Conservation (phyloP, 1,140 invertebrate genomes). For the Helicoverpa zea region DNA sequence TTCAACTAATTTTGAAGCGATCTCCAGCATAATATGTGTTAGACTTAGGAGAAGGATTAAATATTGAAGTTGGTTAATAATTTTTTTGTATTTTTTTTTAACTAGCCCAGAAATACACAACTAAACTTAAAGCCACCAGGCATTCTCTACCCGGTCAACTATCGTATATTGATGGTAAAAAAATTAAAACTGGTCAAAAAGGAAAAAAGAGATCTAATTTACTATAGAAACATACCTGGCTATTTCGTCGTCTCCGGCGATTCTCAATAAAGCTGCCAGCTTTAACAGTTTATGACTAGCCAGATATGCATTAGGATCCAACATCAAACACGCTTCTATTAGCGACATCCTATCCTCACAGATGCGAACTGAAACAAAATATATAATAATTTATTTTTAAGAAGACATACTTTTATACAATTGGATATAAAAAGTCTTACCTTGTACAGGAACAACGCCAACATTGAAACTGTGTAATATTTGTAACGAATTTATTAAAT, state of each 20-base stretch:
- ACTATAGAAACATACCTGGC: conserved; percentile 60
- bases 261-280: conserved; percentile 71
- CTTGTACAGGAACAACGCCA: conserved; percentile 78
- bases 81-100: too few relatives aligned
- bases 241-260: conserved; percentile 76
- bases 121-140: too few relatives aligned
- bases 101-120: too few relatives aligned
- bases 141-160: too few relatives aligned
- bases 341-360: conserved; percentile 74
- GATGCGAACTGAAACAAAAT: conserved; percentile 70
- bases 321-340: conserved; percentile 73
- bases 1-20: too few relatives aligned
- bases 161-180: too few relatives aligned
- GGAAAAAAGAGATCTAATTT: not conserved
- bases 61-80: too few relatives aligned
- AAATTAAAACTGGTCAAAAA: too few relatives aligned
- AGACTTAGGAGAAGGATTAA: too few relatives aligned
- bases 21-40: too few relatives aligned
- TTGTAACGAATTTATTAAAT: conserved; percentile 72
- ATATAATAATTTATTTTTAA: conserved; percentile 8
- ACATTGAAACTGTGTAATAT: conserved; percentile 69
- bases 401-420: not conserved
- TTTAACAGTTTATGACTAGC: conserved; percentile 75
- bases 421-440: conserved; percentile 53
- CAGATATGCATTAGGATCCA: conserved; percentile 68